Conservation (phyloP, 2,797 vertebrate genomes). For the Uromys caudimaculatus region DNA sequence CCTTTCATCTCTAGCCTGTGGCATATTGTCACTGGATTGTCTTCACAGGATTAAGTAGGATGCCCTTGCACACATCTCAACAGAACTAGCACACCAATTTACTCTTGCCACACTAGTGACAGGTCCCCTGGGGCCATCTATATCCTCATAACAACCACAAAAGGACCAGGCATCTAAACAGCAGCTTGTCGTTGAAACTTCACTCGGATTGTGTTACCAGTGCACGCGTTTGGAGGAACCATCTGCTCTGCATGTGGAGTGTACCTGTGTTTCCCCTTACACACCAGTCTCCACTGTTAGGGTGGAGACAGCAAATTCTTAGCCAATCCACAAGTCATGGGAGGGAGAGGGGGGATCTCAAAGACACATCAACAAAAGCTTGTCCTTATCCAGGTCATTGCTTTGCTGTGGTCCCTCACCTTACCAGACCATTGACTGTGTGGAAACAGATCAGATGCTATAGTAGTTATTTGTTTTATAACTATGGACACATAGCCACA, state of each 20-base stretch:
- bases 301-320: neutral
- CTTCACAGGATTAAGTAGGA: fast-evolving
- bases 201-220: fast-evolving
- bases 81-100: neutral
- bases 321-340: neutral
- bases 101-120: fast-evolving
- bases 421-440: fast-evolving
- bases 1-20: neutral
- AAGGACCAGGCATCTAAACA: neutral
- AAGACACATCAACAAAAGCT: neutral
- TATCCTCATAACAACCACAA: neutral
- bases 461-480: too few relatives aligned
- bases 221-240: neutral
- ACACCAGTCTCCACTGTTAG: neutral
- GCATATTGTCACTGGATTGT: neutral
- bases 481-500: neutral
- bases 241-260: neutral
- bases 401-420: fast-evolving
- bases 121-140: neutral
- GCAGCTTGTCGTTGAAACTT: neutral
- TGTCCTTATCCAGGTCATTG: fast-evolving
- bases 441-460: neutral
- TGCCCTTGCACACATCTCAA: too few relatives aligned
- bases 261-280: neutral
- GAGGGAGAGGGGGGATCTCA: too few relatives aligned